These are phyloP conservation scores for Cyanoramphus novaezelandiae DNA, from an alignment of 2,113 vertebrate species.

Conservation along the genomic window DNA sequence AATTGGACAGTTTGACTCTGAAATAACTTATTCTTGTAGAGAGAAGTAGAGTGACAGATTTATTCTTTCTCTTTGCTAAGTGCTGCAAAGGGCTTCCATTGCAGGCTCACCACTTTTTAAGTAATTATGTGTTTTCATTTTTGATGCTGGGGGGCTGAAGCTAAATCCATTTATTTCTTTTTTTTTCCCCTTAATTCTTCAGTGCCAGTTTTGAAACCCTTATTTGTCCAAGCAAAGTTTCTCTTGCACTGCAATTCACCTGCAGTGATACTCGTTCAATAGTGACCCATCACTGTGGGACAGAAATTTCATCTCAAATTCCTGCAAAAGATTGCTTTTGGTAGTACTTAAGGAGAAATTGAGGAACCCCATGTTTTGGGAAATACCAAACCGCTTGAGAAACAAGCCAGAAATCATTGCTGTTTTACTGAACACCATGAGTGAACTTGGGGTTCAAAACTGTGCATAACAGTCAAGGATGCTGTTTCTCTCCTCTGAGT, in stretches of 20 bases:
- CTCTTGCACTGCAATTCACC: not conserved
- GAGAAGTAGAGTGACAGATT: not conserved
- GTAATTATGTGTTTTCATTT: not conserved
- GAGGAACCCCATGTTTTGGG: not conserved
- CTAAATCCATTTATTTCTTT: not conserved
- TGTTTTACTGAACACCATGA: not conserved
- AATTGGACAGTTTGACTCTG: conserved; percentile 50
- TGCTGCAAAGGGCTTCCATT: not conserved
- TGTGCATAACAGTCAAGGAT: not conserved
- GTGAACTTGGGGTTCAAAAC: not conserved
- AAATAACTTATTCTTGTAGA: not conserved
- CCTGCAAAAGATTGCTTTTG: not conserved
- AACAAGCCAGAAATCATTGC: not conserved
- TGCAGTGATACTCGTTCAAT: not conserved
- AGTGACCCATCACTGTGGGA: not conserved
- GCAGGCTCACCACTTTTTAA: not conserved
- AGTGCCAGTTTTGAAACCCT: not conserved
- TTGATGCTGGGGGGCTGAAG: not conserved
- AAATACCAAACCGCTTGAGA: not conserved
- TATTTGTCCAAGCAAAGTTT: not conserved
- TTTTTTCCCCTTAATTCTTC: not conserved
- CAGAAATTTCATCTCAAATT: not conserved
- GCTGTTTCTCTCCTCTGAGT: not conserved
- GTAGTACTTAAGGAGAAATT: not conserved
- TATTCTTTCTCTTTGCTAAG: conserved; percentile 1